Evolutionary conservation across 2,888 invertebrate genomes (phyloP).

Genomic region (Euplexia lucipara): DNA sequence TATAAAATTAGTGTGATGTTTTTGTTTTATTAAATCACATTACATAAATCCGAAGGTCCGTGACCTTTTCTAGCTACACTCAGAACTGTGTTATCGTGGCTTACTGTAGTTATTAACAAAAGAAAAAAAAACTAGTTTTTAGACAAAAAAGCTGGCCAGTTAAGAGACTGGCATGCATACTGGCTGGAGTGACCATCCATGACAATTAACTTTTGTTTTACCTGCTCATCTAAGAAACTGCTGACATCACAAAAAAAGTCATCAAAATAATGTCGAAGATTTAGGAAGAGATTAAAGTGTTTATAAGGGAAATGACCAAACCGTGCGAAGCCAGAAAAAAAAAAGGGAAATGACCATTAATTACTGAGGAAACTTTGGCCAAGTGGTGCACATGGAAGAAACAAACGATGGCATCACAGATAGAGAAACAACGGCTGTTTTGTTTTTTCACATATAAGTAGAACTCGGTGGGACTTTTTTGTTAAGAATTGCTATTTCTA

Average conservation of each 20-base stretch:
- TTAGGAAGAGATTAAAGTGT: too few relatives aligned
- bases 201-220: slow-evolving; percentile 17
- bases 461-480: too few relatives aligned
- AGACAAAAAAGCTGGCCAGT: slow-evolving; percentile 36
- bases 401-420: too few relatives aligned
- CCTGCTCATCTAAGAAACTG: neutral
- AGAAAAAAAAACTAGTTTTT: slow-evolving; percentile 47
- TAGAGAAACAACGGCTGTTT: too few relatives aligned
- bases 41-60: slow-evolving; percentile 32
- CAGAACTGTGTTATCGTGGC: slow-evolving; percentile 23
- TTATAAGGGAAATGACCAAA: too few relatives aligned
- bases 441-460: too few relatives aligned
- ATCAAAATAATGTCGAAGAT: neutral
- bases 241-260: neutral
- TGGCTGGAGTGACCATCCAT: neutral
- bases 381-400: too few relatives aligned
- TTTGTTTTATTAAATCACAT: slow-evolving; percentile 18
- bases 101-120: slow-evolving; percentile 5
- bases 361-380: too few relatives aligned
- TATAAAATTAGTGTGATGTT: too few relatives aligned
- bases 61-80: slow-evolving; percentile 46
- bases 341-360: too few relatives aligned
- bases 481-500: too few relatives aligned
- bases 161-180: slow-evolving; percentile 19
- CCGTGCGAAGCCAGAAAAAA: too few relatives aligned